Evolutionary conservation across 2,797 vertebrate species (phyloP).

Genomic region (Melanotaenia maccullochi): DNA sequence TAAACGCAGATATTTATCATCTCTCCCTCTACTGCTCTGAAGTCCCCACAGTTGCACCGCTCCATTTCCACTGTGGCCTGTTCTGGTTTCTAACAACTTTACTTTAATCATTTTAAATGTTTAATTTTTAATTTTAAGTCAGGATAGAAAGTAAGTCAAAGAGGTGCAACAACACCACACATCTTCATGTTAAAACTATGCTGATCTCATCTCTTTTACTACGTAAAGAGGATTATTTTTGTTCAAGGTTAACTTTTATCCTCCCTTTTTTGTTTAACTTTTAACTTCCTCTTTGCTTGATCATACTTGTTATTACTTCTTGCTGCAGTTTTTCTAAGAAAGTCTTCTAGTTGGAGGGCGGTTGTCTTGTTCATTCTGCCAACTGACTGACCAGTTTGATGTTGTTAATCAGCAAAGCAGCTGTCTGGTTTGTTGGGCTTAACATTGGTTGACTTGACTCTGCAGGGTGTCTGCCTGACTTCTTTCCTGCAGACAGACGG

Average conservation of each 20-base stretch:
- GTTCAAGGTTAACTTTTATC: background rate
- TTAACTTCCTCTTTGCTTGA: background rate
- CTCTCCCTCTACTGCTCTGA: conserved; percentile 37
- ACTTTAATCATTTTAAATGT: no score
- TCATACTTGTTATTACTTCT: background rate
- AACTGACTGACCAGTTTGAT: conserved; percentile 16
- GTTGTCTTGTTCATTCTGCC: conserved; percentile 5
- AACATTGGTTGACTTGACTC: conserved; percentile 29
- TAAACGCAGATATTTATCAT: conserved; percentile 60
- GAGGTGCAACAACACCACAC: no score
- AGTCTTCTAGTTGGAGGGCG: background rate
- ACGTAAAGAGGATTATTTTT: background rate
- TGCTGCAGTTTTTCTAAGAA: background rate
- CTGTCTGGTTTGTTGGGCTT: conserved; percentile 14
- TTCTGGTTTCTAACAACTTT: background rate
- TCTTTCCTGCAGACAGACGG: conserved; percentile 36
- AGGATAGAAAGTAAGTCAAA: no score
- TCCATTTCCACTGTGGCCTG: background rate
- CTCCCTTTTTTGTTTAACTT: background rate
- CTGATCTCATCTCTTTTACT: background rate
- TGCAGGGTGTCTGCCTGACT: conserved; percentile 27
- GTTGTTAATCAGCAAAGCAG: conserved; percentile 24
- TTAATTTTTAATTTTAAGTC: no score
- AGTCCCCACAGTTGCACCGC: conserved; percentile 24
- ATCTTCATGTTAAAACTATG: background rate